A percentile compares a stretch with the other conserved stretches of the same genome.
These are phyloP conservation scores for Hypselothyrea guttata DNA, from an alignment of 2,888 invertebrate species.

Conservation along the genomic window DNA sequence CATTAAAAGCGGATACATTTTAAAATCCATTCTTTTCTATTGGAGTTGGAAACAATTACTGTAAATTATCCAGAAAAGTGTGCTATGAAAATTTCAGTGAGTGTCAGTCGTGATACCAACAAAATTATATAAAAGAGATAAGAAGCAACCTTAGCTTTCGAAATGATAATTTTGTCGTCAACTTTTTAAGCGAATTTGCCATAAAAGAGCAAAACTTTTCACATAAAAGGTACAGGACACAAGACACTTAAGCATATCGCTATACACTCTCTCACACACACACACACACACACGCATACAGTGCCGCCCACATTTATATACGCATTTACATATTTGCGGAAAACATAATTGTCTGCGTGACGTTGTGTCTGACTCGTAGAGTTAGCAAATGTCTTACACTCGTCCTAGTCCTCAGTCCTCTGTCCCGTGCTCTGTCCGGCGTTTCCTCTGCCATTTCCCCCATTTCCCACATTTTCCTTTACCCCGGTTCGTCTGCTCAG, in stretches of 20 bases:
- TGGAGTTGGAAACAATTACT: too few relatives aligned
- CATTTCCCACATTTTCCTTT: neutral
- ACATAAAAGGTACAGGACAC: conserved; percentile 52
- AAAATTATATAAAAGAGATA: neutral
- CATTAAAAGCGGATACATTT: too few relatives aligned
- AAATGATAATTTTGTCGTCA: conserved; percentile 54
- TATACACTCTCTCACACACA: conserved; percentile 20
- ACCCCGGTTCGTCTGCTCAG: neutral
- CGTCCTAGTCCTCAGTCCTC: conserved; percentile 26
- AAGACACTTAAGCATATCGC: conserved; percentile 36
- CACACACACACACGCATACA: conserved; percentile 22
- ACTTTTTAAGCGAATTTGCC: conserved; percentile 58
- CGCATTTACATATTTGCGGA: conserved; percentile 53
- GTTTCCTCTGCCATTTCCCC: neutral
- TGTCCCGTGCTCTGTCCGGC: too few relatives aligned
- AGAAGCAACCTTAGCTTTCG: conserved; percentile 16
- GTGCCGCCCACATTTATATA: conserved; percentile 28
- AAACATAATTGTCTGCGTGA: conserved; percentile 58
- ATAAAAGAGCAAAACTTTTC: conserved; percentile 62
- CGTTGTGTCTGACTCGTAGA: conserved; percentile 20
- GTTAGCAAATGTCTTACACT: conserved; percentile 41
- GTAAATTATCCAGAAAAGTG: too few relatives aligned
- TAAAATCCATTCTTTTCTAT: too few relatives aligned
- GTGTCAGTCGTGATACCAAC: too few relatives aligned
- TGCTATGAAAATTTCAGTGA: too few relatives aligned